Base-by-base conservation (phyloP, 2,113 vertebrate species). In the Calypte anna region DNA sequence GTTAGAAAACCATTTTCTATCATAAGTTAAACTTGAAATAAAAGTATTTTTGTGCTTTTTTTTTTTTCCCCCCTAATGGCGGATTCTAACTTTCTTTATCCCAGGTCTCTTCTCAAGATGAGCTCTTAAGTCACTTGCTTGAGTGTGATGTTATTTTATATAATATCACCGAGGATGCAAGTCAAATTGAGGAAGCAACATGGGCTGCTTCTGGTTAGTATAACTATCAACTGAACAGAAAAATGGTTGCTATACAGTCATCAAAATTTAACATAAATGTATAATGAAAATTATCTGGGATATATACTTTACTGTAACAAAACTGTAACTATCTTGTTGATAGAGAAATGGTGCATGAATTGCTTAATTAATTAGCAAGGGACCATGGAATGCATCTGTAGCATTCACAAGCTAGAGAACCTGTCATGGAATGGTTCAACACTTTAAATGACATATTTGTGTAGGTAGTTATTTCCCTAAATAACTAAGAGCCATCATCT, bases 181-280 rank as follows among this genome's bases (percentile, higher is more conserved):
- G 96, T 33, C 98, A 99, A 91, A 97, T 98, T 46, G 98, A 98
- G 8, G 99, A 99, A 58, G 99, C 99, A 54, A 77, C 48, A 3
- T 99, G 99, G 99, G 99, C 99, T 24, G 98, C 98, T 55, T 98
- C 98, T 81, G 99, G 99, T 99, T 83, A 91, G 97, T 96, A 86
- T 27, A n/a, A 62, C 73, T 64, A 58, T 28, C 33, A 40, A 12
- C 10, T 72, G 17, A 83, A 85, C 5, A 77, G 69, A 46, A 70
- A 82, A 80, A 27, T 50, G 4, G 3, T 30, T 93, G 38, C 68
- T 48, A 11, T 74, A 23, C 16, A 66, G 31, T 16, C 19, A 43
- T 55, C 44, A 69, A 55, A 57, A 24, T 61, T 82, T 84, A 6
- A 16, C 7, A 33, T 44, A 68, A 75, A 31, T 38, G 2, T 43